Evolutionary conservation across 2,797 vertebrate genomes (phyloP).

Genomic region (Gallinago nigripennis): DNA sequence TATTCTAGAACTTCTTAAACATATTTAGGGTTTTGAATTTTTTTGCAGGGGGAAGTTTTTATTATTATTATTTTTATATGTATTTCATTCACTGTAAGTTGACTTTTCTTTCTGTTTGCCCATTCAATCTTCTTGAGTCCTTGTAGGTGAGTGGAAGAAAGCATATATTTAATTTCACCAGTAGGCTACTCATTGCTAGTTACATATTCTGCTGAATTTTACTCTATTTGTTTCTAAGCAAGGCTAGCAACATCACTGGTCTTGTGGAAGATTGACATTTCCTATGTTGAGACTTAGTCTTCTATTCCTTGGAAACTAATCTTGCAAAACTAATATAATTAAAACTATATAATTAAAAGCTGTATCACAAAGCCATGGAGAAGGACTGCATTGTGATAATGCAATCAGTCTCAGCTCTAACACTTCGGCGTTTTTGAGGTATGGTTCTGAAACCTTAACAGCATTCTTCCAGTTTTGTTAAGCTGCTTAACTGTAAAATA

Average conservation of each 20-base stretch:
- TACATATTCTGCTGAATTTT: neutral
- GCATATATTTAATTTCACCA: neutral
- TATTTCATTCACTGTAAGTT: neutral
- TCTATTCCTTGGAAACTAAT: neutral
- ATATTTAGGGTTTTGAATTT: neutral
- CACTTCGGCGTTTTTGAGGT: neutral
- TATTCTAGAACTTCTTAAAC: neutral
- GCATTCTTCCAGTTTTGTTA: neutral
- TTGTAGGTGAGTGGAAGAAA: neutral
- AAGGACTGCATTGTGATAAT: neutral
- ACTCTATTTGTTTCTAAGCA: neutral
- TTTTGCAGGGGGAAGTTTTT: fast-evolving
- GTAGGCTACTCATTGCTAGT: neutral
- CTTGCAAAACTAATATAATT: neutral
- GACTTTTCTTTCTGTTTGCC: neutral
- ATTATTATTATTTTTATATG: neutral
- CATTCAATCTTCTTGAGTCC: neutral
- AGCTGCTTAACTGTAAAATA: neutral
- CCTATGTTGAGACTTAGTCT: neutral
- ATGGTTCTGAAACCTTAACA: neutral
- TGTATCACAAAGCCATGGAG: neutral
- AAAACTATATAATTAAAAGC: neutral
- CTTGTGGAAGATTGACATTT: neutral
- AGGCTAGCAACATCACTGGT: neutral
- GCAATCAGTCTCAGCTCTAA: neutral